Conservation (phyloP, 2,113 vertebrate species). For the Misgurnus mizolepis region DNA sequence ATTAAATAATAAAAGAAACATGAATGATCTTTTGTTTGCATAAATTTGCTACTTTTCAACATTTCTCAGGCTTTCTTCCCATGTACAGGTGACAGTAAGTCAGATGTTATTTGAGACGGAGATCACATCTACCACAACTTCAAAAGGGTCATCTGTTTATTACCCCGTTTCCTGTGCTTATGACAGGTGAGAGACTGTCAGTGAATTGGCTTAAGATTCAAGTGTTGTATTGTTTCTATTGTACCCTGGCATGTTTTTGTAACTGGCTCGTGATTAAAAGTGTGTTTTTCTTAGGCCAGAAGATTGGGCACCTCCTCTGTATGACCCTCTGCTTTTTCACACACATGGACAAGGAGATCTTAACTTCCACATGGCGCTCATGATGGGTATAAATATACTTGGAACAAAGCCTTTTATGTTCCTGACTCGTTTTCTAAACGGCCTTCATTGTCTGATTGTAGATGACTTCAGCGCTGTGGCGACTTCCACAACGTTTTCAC, state of each 20-base stretch:
- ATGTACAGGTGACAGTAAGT: constrained; percentile 64
- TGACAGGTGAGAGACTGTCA: constrained; percentile 55
- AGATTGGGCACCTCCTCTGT: constrained; percentile 58
- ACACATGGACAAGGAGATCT: constrained; percentile 61
- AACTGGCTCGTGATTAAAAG: no score
- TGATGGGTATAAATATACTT: constrained; percentile 63
- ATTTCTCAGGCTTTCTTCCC: neutral
- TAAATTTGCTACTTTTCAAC: neutral
- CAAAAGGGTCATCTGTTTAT: constrained; percentile 37
- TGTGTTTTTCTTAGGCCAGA: constrained; percentile 55
- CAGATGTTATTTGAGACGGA: constrained; percentile 61
- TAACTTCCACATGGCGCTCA: constrained; percentile 65
- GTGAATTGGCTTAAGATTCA: no score
- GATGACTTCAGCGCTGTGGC: constrained; percentile 70
- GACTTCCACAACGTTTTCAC: constrained; percentile 56
- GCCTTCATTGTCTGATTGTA: constrained; percentile 31
- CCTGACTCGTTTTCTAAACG: neutral
- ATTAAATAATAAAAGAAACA: no score
- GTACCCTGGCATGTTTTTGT: neutral
- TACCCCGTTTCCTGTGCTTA: constrained; percentile 62
- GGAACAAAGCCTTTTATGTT: neutral
- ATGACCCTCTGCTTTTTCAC: constrained; percentile 56
- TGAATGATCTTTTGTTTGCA: no score
- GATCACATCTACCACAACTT: constrained; percentile 49
- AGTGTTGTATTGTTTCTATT: neutral